These are phyloP conservation scores for Enteromius fasciolatus DNA, from an alignment of 2,797 vertebrate species.

Conservation along the genomic window DNA sequence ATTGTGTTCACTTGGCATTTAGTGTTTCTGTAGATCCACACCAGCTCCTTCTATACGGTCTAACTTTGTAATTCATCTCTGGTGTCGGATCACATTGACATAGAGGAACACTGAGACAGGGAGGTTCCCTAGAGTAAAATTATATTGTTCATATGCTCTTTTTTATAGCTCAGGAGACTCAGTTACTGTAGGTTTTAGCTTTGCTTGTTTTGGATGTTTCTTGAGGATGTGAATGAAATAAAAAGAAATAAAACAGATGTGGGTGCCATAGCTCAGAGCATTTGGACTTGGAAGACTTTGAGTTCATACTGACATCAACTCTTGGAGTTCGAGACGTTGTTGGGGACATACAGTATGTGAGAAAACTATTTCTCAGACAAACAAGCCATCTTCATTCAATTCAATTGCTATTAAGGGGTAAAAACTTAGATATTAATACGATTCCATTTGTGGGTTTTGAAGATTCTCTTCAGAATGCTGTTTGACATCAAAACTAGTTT, in stretches of 20 bases:
- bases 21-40: constrained; percentile 21
- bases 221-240: background rate
- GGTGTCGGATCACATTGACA: background rate
- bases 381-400: background rate
- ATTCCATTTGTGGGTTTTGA: background rate
- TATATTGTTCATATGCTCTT: background rate
- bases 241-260: background rate
- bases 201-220: background rate
- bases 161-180: background rate
- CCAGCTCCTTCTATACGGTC: constrained; percentile 1
- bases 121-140: constrained; percentile 5
- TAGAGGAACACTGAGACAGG: background rate
- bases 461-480: background rate
- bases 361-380: background rate
- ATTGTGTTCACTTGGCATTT: constrained; percentile 42
- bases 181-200: background rate
- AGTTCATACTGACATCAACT: background rate
- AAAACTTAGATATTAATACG: background rate
- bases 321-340: background rate
- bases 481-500: background rate
- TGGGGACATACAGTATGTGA: background rate
- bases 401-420: background rate
- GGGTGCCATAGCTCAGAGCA: background rate
- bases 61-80: constrained; percentile 30
- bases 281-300: background rate